Evolutionary conservation across 2,113 vertebrate species (phyloP).

Genomic region (Cinclus cinclus): DNA sequence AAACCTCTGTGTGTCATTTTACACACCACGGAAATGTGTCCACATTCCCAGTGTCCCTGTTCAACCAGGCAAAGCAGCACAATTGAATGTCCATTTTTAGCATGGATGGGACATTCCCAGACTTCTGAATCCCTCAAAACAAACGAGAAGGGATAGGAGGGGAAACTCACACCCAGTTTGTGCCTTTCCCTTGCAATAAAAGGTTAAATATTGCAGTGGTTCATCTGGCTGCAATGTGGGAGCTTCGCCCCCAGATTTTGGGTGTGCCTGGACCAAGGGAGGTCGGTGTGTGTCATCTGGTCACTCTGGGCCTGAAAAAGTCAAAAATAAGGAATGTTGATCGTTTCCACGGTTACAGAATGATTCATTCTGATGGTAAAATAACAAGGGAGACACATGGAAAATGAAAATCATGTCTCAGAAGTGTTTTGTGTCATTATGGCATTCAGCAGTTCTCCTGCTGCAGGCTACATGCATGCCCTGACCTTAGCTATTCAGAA

Average conservation of each 20-base stretch:
- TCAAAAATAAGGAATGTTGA: slow-evolving; percentile 14
- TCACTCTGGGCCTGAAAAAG: neutral
- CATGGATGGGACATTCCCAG: neutral
- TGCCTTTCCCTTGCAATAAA: neutral
- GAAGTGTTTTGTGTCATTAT: neutral
- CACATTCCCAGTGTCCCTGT: rapidly evolving
- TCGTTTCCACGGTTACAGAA: neutral
- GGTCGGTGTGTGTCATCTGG: neutral
- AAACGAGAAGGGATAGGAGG: neutral
- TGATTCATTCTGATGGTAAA: slow-evolving; percentile 30
- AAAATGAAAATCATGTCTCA: slow-evolving; percentile 15
- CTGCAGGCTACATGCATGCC: rapidly evolving
- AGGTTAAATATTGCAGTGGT: neutral
- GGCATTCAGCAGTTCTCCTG: neutral
- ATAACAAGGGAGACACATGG: neutral
- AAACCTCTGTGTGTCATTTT: neutral
- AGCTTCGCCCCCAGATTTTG: neutral
- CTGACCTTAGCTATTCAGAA: neutral
- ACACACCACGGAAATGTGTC: rapidly evolving
- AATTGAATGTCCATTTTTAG: rapidly evolving
- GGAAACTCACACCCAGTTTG: neutral
- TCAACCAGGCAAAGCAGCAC: neutral
- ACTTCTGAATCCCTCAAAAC: neutral
- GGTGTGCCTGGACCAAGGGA: slow-evolving; percentile 1
- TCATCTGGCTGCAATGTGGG: neutral